Evolutionary conservation across 2,797 vertebrate genomes (phyloP), one percentile per base, ranked within the genome.

Genomic region (Kryptopterus vitreolus): DNA sequence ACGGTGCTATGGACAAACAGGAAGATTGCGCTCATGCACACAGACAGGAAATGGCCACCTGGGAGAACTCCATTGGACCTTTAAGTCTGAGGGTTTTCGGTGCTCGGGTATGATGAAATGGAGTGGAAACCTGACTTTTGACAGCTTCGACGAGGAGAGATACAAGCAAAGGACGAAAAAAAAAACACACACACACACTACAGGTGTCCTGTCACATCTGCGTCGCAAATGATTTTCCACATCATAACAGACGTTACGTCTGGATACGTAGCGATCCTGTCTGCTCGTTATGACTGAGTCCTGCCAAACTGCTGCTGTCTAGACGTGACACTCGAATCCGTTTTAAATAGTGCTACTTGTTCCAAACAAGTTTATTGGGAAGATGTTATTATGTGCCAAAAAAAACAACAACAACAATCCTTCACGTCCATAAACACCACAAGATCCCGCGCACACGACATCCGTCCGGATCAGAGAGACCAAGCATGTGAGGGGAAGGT

Each of bases 61-160:
- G 7, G 2, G 11, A 24, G 53, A 76, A 76, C n/a, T 46, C 31
- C 68, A 46, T 53, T 77, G 50, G 77, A 77, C 31, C 24, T 33
- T 11, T 4, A 61, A 48, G 43, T 24, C 53, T 61, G 43, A 46
- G 76, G 33, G 8, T 10, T 69, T 69, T 50, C n/a, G 74, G 80
- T 46, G n/a, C 57, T 70, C 31, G 24, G 48, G 68, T 78, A 48
- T 84, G 69, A 84, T 78, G 66, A 84, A 81, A 81, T 76, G 8
- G 16, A 18, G 71, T 58, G 82, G 31, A 63, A 82, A 81, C 22
- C 53, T 77, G 72, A 59, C n/a, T 75, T 75, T 35, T 75, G 72
- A 59, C 71, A 73, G 31, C 33, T 57, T 4, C 35, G 53, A 38
- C 33, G 10, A 24, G 18, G 35, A 75, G 46, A 10, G 33, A 43